Percentiles rank a stretch among this genome's conserved stretches.
Evolutionary conservation across 2,888 invertebrate species (phyloP).

Genomic region (Idaea aversata): DNA sequence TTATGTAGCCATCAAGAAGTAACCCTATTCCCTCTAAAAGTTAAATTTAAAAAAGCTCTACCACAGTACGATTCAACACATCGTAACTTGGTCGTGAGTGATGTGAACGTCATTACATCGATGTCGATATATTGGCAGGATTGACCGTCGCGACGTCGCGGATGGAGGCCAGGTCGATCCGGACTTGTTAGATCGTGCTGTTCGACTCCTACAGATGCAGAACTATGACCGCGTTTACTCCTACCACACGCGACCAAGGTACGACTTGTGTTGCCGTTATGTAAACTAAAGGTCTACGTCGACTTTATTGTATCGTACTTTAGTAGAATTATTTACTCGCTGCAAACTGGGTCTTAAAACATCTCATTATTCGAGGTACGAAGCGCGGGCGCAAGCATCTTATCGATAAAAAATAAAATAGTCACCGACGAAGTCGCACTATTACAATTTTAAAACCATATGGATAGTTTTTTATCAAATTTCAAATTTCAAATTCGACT

Average conservation of each 20-base stretch:
- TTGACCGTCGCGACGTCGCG: conserved; percentile 74
- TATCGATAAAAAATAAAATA: no score
- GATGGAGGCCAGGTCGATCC: conserved; percentile 70
- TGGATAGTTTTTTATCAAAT: no score
- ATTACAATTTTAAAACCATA: no score
- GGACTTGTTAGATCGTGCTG: conserved; percentile 77
- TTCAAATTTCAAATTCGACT: no score
- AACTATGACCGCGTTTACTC: conserved; percentile 81
- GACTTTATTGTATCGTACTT: neutral
- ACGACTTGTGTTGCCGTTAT: conserved; percentile 66
- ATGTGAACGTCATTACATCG: conserved; percentile 60
- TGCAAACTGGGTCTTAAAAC: no score
- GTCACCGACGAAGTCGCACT: no score
- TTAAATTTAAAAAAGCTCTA: conserved; percentile 7
- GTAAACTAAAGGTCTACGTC: neutral
- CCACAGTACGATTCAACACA: conserved; percentile 17
- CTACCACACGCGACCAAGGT: conserved; percentile 82
- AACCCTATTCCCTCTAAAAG: neutral
- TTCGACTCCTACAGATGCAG: conserved; percentile 79
- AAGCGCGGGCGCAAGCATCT: no score
- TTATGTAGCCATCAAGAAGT: no score
- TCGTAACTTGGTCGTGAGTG: conserved; percentile 65
- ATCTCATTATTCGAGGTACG: no score
- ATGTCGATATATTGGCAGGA: conserved; percentile 76
- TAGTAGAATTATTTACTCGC: no score